Percentiles rank a stretch among this genome's conserved stretches.
Conservation (phyloP, 2,113 vertebrate genomes). For the Acrocephalus kingi region DNA sequence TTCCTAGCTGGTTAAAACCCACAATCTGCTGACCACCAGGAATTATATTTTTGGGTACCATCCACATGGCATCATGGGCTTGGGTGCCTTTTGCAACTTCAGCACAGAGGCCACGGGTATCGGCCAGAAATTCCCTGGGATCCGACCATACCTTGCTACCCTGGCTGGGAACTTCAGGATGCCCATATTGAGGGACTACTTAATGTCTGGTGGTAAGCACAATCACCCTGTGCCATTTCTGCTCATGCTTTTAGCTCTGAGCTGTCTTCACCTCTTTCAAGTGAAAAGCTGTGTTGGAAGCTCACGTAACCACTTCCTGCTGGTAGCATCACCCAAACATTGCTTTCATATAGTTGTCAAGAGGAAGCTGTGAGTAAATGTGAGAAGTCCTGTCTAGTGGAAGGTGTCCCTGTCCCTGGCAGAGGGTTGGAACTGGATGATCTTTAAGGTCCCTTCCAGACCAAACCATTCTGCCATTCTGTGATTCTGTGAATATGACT, state of each 20-base stretch:
- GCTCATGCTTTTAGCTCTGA: background rate
- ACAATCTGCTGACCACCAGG: slow-evolving; percentile 88
- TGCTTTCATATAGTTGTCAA: background rate
- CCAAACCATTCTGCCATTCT: background rate
- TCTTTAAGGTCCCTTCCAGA: background rate
- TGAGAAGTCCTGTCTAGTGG: background rate
- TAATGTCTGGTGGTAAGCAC: slow-evolving; percentile 94
- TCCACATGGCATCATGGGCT: slow-evolving; percentile 93
- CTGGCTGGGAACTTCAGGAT: slow-evolving; percentile 94
- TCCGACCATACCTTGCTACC: slow-evolving; percentile 90
- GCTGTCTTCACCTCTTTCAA: background rate
- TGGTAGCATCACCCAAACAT: background rate
- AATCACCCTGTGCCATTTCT: background rate
- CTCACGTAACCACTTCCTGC: background rate
- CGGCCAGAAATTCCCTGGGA: slow-evolving; percentile 93
- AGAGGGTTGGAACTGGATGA: background rate
- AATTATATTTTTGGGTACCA: slow-evolving; percentile 98
- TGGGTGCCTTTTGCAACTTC: slow-evolving; percentile 97
- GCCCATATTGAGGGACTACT: slow-evolving; percentile 91
- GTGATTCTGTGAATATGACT: background rate
- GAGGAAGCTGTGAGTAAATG: background rate
- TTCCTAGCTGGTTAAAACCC: slow-evolving; percentile 92
- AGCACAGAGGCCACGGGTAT: slow-evolving; percentile 94
- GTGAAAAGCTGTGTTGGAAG: background rate
- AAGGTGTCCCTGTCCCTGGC: background rate